A percentile compares a stretch with the other conserved stretches of the same genome.
Conservation (phyloP, 2,113 vertebrate species). For the Falco punctatus region DNA sequence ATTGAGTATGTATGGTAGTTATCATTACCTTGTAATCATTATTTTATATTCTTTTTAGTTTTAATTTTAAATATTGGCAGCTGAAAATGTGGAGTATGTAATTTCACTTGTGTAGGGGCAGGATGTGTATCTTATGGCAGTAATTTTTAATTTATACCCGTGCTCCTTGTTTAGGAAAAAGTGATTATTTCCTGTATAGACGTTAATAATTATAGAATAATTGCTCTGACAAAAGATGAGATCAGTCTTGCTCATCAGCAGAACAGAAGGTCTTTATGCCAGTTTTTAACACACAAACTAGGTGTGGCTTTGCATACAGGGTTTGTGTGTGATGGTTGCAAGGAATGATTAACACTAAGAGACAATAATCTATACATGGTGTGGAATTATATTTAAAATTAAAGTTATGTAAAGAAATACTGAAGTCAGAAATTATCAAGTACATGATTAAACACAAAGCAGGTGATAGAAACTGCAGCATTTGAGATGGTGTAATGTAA, state of each 20-base stretch:
- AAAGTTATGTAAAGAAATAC: neutral
- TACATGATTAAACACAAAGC: neutral
- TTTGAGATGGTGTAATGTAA: neutral
- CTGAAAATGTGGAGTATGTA: neutral
- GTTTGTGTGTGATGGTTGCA: neutral
- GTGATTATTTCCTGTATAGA: neutral
- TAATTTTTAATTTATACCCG: neutral
- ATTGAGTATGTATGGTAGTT: neutral
- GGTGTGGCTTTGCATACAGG: neutral
- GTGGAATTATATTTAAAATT: neutral
- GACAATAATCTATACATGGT: neutral
- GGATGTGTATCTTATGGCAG: neutral
- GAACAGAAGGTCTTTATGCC: neutral
- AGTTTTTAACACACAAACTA: neutral
- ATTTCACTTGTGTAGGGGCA: neutral
- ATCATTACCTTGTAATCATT: neutral
- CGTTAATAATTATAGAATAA: neutral
- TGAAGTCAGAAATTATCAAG: neutral
- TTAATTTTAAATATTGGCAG: neutral
- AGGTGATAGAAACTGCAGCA: neutral
- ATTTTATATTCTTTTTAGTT: neutral
- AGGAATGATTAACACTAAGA: neutral
- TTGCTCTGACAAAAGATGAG: neutral
- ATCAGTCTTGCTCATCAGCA: neutral
- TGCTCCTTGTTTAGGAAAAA: neutral